Evolutionary conservation across 2,888 invertebrate genomes (phyloP).

Genomic region (Scelioninae gen. 1): DNA sequence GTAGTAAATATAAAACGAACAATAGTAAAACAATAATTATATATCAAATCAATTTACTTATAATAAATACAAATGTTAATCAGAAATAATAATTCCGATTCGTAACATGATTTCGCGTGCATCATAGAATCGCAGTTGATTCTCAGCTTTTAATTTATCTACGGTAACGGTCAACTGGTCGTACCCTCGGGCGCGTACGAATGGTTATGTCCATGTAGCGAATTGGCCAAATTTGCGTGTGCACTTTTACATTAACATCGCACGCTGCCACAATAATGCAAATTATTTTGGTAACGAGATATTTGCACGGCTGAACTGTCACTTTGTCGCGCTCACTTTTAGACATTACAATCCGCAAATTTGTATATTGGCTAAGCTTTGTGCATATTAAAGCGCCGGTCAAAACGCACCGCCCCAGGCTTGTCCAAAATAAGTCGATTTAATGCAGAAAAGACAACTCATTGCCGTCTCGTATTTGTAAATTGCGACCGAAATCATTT

Average conservation of each 20-base stretch:
- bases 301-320: slow-evolving; percentile 61
- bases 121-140: slow-evolving; percentile 70
- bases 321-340: slow-evolving; percentile 66
- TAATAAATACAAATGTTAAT: too few relatives aligned
- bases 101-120: slow-evolving; percentile 30
- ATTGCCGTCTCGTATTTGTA: slow-evolving; percentile 62
- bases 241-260: slow-evolving; percentile 69
- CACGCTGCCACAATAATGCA: slow-evolving; percentile 65
- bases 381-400: slow-evolving; percentile 40
- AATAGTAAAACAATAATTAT: too few relatives aligned
- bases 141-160: slow-evolving; percentile 74
- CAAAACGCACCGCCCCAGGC: slow-evolving; percentile 36
- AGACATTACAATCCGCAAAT: slow-evolving; percentile 50
- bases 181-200: slow-evolving; percentile 65
- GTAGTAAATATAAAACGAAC: too few relatives aligned
- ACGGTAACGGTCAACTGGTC: slow-evolving; percentile 71
- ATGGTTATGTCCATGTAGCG: slow-evolving; percentile 60
- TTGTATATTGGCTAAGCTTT: slow-evolving; percentile 34
- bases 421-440: slow-evolving; percentile 51
- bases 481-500: slow-evolving; percentile 30
- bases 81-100: too few relatives aligned
- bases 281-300: slow-evolving; percentile 69
- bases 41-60: too few relatives aligned
- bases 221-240: slow-evolving; percentile 69
- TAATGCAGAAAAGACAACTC: slow-evolving; percentile 74